Evolutionary conservation across 2,888 invertebrate genomes (phyloP).

Genomic region (Eupithecia insigniata): DNA sequence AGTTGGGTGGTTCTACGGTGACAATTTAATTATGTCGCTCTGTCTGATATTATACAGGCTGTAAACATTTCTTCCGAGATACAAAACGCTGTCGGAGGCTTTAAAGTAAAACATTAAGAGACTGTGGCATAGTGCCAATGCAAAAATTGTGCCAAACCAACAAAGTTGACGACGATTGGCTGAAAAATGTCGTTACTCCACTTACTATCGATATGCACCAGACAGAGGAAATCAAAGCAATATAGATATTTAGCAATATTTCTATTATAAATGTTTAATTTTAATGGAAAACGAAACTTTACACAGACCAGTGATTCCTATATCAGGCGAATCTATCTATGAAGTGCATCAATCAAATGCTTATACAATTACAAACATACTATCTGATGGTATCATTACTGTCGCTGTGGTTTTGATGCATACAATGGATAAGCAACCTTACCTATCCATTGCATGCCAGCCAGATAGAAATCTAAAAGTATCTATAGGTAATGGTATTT

Average conservation of each 20-base stretch:
- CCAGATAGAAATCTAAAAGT: background rate
- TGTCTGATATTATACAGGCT: constrained; percentile 33
- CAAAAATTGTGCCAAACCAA: constrained; percentile 17
- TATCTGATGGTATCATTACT: background rate
- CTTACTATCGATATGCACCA: background rate
- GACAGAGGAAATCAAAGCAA: background rate
- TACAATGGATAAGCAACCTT: background rate
- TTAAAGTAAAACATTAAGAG: constrained; percentile 16
- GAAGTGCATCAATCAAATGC: background rate
- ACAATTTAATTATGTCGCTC: constrained; percentile 35
- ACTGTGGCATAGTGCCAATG: constrained; percentile 24
- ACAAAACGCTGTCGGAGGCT: constrained; percentile 6
- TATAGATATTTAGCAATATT: background rate
- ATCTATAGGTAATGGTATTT: constrained; percentile 8
- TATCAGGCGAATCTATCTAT: background rate
- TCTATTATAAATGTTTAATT: background rate
- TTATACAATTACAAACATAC: background rate
- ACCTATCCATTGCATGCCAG: background rate
- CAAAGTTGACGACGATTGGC: constrained; percentile 17
- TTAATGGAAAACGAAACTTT: background rate
- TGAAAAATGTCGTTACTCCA: constrained; percentile 8
- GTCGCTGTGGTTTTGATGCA: background rate
- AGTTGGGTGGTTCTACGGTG: constrained; percentile 24
- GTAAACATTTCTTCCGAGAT: constrained; percentile 19
- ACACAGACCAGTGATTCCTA: background rate